Evolutionary conservation across 2,113 vertebrate genomes (phyloP), one percentile per base, ranked within the genome.

Genomic region (Aegotheles bennettii): DNA sequence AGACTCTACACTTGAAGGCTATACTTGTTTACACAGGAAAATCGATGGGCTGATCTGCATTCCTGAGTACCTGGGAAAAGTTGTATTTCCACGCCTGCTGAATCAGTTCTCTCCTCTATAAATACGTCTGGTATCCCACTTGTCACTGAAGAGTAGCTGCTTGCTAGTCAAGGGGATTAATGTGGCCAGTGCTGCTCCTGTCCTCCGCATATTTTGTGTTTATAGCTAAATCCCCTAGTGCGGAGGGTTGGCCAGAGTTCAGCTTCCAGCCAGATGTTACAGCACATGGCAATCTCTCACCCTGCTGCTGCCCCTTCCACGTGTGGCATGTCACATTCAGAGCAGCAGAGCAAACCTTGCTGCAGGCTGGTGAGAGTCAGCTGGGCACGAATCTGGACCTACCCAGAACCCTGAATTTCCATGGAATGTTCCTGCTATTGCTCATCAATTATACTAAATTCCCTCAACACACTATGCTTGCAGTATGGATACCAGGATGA

Each of bases 261-360:
- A 95, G 84, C 74, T 83, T 29, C 61, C 91, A 85, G 87, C 70
- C 93, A 95, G 84, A 91, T 96, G 95, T 87, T 95, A 91, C 89
- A 95, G 89, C 94, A 94, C 95, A 73, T 54, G 87, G 91, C 82
- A 61, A 7, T 18, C 24, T 38, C 45, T 94, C 84, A 24, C 42
- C 61, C 91, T 76, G 74, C 91, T 79, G 78, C 63, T 68, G 65
- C 31, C 77, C 45, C 61, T 76, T 83, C 61, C 54, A 35, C 10
- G 6, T 53, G 84, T 13, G 20, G 20, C 16, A 3, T 8, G 31
- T 36, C 31, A 17, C 64, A 51, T 10, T 9, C 2, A 0, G 61
- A 75, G 73, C 90, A 76, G 63, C 57, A 36, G 69, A 43, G 48
- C 40, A 59, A 57, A 87, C 59, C 78, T 28, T 69, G 70, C 53